Base-by-base conservation (phyloP, 2,797 vertebrate species). In the Arrhamphus sclerolepis region DNA sequence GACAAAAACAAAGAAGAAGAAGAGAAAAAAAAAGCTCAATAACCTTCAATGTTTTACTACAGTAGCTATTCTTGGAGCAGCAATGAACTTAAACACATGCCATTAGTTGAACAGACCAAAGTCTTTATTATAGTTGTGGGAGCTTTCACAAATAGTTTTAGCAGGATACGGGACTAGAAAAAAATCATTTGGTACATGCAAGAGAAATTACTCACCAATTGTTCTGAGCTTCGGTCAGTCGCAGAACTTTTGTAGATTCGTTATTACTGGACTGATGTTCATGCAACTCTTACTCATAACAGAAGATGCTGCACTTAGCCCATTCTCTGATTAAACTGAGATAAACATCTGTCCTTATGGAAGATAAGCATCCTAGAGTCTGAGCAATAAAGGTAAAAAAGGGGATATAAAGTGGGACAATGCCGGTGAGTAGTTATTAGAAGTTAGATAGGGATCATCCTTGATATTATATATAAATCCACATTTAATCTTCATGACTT, bases 261-360 rank as follows among this genome's bases (percentile, higher is more conserved):
- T 78, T 71, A 82, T 73, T 56, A 52, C 42, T 46, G 60, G 70
- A 77, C 71, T 69, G 66, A 81, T 69, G 78, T 73, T 75, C 80
- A 70, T 52, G 67, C 62, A 72, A 73, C 69, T 63, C 67, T 83
- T 81, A 82, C 52, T 83, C 77, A 81, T 82, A 67, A 11, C 26
- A 62, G 77, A 72, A 72, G 62, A 77, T 64, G 28, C 50, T 67
- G 55, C 54, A 46, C 71, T 75, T 53, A 63, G 51, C 67, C 39
- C 31, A 50, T 21, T 28, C 40, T 43, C 39, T 62, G 62, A 71
- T 68, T 70, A 38, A 57, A 72, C 47, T 64, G 48, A 47, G 44
- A 66, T 13, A 62, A 59, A n/a, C 18, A 49, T 6, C 34, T 59
- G 39, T 31, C 21, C 7, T 53, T 22, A 0, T n/a, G 17, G 7